Conservation (phyloP, 2,888 invertebrate genomes). For the Sphaeridia pumilis region DNA sequence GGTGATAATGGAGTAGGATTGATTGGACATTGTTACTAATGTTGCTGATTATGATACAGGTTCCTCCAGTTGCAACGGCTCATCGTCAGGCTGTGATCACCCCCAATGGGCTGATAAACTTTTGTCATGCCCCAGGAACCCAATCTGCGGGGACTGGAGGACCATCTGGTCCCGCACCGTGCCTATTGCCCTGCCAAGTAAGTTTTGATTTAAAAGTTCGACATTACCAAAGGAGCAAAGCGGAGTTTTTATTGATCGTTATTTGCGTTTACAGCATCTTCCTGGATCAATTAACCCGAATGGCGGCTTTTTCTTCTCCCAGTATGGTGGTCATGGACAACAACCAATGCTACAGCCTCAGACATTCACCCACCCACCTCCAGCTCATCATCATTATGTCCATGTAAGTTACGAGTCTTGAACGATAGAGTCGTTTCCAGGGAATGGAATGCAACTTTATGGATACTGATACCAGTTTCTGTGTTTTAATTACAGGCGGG, state of each 20-base stretch:
- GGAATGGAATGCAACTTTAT: too few species aligned
- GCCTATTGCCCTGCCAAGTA: conserved; percentile 23
- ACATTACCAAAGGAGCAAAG: too few species aligned
- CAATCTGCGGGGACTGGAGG: conserved; percentile 14
- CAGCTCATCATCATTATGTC: conserved; percentile 20
- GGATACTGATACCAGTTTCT: too few species aligned
- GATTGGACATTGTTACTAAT: too few species aligned
- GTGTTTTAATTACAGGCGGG: conserved; percentile 16
- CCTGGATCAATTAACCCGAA: conserved; percentile 19
- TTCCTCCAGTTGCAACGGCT: conserved; percentile 21
- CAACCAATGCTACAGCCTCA: conserved; percentile 21
- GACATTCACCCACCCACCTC: conserved; percentile 22
- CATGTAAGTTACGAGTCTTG: conserved; percentile 11
- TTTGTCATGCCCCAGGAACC: conserved; percentile 20
- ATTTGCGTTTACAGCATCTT: conserved; percentile 15
- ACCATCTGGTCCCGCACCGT: conserved; percentile 19
- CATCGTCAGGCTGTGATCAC: conserved; percentile 17
- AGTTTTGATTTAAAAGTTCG: neutral
- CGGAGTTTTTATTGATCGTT: too few species aligned
- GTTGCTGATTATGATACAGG: too few species aligned
- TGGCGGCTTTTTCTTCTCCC: conserved; percentile 23
- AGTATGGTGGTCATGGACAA: conserved; percentile 17
- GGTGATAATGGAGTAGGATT: too few species aligned
- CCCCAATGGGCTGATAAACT: conserved; percentile 19
- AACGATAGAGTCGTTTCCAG: neutral